Evolutionary conservation across 2,888 invertebrate genomes (phyloP), one percentile per base, ranked within the genome.

Genomic region (Keiferia lycopersicella): DNA sequence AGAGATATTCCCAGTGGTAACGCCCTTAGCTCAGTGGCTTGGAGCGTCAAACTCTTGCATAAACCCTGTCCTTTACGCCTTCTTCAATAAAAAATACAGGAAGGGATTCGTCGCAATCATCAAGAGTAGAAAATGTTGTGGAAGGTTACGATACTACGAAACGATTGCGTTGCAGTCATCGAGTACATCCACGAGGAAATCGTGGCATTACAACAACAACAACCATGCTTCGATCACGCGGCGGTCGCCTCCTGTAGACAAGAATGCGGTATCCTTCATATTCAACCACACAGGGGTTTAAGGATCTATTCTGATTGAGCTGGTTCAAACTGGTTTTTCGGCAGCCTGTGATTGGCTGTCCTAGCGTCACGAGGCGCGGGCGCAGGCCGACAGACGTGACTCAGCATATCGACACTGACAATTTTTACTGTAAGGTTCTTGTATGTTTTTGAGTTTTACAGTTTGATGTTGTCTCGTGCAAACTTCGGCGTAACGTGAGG

Each of bases 21-120:
- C 96, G 18, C 98, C 98, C 3, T 93, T 98, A 61, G 98, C 97
- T 6, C 98, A 97, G 82, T 97, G 97, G 97, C 91, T 98, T 58
- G 98, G 98, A 2, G 95, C 97, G 0, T 97, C 98, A 18, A 98
- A 98, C 86, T 97, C 97, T 20, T 98, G 98, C 93, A 98, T 98
- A 79, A 98, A 98, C 86, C 98, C 98, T 0, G 95, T 98, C 68
- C 93, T 98, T 65, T 98, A 98, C 84, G 97, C 98, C 2, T 98
- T 98, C 89, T 98, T 98, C 89, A 98, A 98, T 87, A 97, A 97
- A 82, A 98, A 98, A 84, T 98, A 96, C 85, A 93, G 98, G 14
- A 94, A 96, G 66, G 98, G 98, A 4, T 98, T 98, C 83, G 94
- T 96, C 51, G 97, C 97, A 18, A 97, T 98, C 69, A 93, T 97